Conservation (phyloP, 1,140 invertebrate genomes). For the Oreohelix idahoensis region DNA sequence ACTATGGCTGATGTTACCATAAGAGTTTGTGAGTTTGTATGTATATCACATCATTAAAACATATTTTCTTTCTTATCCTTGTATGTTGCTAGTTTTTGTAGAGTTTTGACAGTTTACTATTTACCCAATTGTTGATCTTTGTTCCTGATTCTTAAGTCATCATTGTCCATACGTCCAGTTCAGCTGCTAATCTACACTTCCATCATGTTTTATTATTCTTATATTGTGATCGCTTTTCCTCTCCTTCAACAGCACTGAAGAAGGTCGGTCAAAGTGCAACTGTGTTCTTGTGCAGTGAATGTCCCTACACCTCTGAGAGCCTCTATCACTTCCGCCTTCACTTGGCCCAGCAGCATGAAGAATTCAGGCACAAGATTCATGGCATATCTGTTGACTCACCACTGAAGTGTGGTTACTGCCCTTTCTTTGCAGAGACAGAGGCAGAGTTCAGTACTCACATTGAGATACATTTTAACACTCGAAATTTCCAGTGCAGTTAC, state of each 20-base stretch:
- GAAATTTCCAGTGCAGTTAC: constrained; percentile 40
- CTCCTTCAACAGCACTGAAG: background rate
- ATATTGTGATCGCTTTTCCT: background rate
- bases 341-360: constrained; percentile 38
- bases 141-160: too few species aligned
- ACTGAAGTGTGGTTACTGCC: constrained; percentile 46
- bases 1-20: too few species aligned
- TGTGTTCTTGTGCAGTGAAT: constrained; percentile 43
- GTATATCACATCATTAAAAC: too few species aligned
- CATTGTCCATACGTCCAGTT: too few species aligned
- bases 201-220: background rate
- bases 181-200: too few species aligned
- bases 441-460: constrained; percentile 44
- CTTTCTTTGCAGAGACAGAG: constrained; percentile 40
- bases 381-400: constrained; percentile 33
- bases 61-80: too few species aligned
- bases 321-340: constrained; percentile 48
- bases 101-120: too few species aligned
- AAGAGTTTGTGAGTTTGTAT: too few species aligned
- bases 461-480: constrained; percentile 33
- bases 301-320: constrained; percentile 40
- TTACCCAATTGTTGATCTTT: too few species aligned
- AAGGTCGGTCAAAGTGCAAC: background rate
- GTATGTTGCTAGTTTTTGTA: too few species aligned
- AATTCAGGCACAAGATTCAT: constrained; percentile 30